phyloP scores from a whole-genome alignment of 2,113 vertebrate species.

The Amblyopsis rosae region DNA sequence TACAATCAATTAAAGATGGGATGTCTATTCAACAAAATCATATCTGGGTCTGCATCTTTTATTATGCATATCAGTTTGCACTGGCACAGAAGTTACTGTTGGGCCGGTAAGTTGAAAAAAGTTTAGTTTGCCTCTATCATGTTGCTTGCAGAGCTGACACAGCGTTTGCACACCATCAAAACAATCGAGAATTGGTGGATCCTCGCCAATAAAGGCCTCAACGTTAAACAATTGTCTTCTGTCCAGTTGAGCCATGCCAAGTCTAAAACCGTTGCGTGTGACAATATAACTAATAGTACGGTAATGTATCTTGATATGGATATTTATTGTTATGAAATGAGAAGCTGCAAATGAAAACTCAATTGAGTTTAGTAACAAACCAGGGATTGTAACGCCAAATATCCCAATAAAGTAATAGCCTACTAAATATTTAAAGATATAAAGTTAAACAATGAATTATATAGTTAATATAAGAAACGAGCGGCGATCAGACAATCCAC shows the following conservation, averaged over 20 bases:
- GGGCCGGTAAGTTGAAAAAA: conserved; percentile 9
- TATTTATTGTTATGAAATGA: neutral
- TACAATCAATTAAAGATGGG: neutral
- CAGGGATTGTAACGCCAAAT: too few species aligned
- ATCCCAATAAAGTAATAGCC: too few species aligned
- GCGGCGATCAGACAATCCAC: too few species aligned
- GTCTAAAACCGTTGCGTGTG: neutral
- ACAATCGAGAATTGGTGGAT: conserved; percentile 66
- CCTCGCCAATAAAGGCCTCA: conserved; percentile 36
- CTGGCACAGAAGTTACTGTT: conserved; percentile 20
- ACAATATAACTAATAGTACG: neutral
- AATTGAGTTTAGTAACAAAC: too few species aligned
- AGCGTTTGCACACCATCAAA: conserved; percentile 52
- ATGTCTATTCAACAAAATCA: conserved; percentile 1
- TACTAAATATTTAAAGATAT: too few species aligned
- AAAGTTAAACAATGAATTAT: too few species aligned
- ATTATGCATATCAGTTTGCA: conserved; percentile 37
- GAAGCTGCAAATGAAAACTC: too few species aligned
- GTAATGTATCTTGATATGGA: neutral
- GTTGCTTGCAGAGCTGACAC: conserved; percentile 44
- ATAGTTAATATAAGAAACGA: too few species aligned
- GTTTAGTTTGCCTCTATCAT: conserved; percentile 33
- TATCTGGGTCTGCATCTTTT: conserved; percentile 29
- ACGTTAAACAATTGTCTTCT: conserved; percentile 47
- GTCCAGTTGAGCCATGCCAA: conserved; percentile 16